Base-by-base conservation (phyloP, 2,888 invertebrate genomes). In the Macropis europaea region DNA sequence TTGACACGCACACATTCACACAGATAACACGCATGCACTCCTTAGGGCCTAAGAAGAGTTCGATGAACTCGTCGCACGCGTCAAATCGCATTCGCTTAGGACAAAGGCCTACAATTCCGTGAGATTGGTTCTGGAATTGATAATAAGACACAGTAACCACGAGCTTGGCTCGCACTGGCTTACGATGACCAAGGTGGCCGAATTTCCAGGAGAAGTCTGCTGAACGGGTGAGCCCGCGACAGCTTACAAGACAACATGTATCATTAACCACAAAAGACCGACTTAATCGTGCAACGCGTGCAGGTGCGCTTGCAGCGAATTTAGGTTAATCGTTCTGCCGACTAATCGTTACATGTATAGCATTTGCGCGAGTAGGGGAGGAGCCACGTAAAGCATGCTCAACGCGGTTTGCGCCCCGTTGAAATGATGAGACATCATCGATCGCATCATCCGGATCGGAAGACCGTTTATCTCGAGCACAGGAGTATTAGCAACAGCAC, bases 241-340 rank as follows among this genome's bases (percentile, higher is more conserved):
- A 56, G n/a, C 52, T 42, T 66, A 15, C 38, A 67, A 64, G 73
- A 73, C 52, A 64, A 43, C 71, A 66, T 62, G 71, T 78, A 79
- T 75, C 74, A 82, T 82, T 81, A 81, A 79, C 78, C 76, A 74
- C 77, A 61, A 66, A 82, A 69, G 76, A 76, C 72, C 73, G 64
- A 79, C 75, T 82, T 83, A 83, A 83, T 72, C 81, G 76, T 71
- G 72, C 73, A 63, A 56, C 57, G 82, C 70, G 81, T 83, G 77
- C 83, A 82, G 84, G 82, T 84, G 83, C 81, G 73, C 72, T 81
- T 57, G 38, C 45, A 73, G 73, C 61, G 79, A 82, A 86, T 86
- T 85, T 83, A 76, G 86, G 86, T 86, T 86, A 86, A 86, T 86
- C 85, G 84, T 79, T 81, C 71, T 66, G 63, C 77, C 73, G 76